A percentile compares a stretch with the other conserved stretches of the same genome.
Evolutionary conservation across 2,797 vertebrate species (phyloP).

Genomic region (Xenops minutus): DNA sequence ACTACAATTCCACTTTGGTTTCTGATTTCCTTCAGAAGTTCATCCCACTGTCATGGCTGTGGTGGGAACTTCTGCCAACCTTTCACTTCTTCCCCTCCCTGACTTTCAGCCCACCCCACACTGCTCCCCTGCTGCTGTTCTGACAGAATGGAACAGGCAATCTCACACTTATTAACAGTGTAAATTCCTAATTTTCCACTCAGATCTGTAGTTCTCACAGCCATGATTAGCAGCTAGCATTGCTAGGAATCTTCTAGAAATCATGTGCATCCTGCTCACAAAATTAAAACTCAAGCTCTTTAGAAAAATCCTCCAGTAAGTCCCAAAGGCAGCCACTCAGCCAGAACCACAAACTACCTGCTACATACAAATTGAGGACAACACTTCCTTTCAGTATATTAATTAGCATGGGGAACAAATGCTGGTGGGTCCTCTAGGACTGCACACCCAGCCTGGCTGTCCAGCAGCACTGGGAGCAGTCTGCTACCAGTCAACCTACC

Average conservation of each 20-base stretch:
- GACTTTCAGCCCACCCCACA: not conserved
- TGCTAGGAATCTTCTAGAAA: not conserved
- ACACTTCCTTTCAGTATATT: not conserved
- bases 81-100: not conserved
- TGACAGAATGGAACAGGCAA: not conserved
- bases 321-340: not conserved
- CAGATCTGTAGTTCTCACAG: not conserved
- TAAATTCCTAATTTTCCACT: not conserved
- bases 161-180: not conserved
- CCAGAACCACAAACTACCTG: not conserved
- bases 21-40: not conserved
- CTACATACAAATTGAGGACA: not conserved
- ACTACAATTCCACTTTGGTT: not conserved
- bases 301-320: not conserved
- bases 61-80: not conserved
- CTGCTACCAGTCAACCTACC: not conserved
- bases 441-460: not conserved
- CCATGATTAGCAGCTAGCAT: not conserved
- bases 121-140: not conserved
- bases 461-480: not conserved
- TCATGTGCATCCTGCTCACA: not conserved
- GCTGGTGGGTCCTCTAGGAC: not conserved
- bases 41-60: not conserved
- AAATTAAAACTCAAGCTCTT: not conserved
- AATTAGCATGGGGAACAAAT: not conserved